phyloP scores from a whole-genome alignment of 2,797 vertebrate species.

The Selene dorsalis region DNA sequence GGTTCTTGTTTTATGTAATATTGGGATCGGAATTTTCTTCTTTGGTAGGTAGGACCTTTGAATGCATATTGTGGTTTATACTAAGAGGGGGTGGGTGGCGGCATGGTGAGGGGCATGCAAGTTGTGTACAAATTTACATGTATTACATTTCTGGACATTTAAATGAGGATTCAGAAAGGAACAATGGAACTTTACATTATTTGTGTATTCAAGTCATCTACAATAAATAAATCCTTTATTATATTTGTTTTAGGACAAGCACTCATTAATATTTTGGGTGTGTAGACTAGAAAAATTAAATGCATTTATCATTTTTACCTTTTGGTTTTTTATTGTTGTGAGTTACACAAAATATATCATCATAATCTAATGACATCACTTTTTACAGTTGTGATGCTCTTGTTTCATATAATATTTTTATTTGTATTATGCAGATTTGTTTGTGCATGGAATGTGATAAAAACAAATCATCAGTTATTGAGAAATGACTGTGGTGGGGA shows the following conservation, averaged over 20 bases:
- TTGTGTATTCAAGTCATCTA: slow-evolving; percentile 1
- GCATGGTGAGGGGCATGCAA: neutral
- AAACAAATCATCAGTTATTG: slow-evolving; percentile 4
- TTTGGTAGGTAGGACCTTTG: neutral
- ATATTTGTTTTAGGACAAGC: neutral
- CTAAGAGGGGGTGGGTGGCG: too few species aligned
- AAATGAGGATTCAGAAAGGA: slow-evolving; percentile 14
- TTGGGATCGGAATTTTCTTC: neutral
- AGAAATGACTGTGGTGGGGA: neutral
- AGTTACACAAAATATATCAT: neutral
- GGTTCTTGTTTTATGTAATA: neutral
- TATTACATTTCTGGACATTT: neutral
- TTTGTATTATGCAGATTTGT: slow-evolving; percentile 29
- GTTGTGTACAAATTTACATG: slow-evolving; percentile 19
- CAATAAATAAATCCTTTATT: neutral
- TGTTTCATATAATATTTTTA: neutral
- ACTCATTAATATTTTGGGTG: neutral
- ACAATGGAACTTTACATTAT: neutral
- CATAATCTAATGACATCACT: neutral
- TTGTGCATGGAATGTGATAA: neutral
- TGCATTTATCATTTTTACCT: neutral
- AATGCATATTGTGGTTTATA: neutral
- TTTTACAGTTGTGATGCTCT: slow-evolving; percentile 11
- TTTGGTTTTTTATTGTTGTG: neutral
- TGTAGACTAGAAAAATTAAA: neutral